Conservation (phyloP, 2,113 vertebrate genomes). For the Clinocottus analis region DNA sequence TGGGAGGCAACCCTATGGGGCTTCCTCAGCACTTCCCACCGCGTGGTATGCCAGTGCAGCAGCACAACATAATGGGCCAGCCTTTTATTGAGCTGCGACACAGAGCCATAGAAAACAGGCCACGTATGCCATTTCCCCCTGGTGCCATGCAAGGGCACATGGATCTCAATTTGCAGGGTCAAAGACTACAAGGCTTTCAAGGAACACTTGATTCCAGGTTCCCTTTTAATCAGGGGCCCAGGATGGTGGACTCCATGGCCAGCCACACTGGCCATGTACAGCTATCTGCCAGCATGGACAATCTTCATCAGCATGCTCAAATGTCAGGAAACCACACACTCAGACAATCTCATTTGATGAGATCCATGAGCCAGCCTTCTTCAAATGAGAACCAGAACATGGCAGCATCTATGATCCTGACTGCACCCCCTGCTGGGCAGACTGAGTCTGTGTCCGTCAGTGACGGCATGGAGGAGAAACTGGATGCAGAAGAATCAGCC, state of each 20-base stretch:
- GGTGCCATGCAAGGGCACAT: constrained; percentile 78
- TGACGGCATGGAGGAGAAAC: constrained; percentile 88
- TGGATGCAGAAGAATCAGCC: constrained; percentile 91
- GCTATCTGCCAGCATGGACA: constrained; percentile 87
- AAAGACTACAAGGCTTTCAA: constrained; percentile 82
- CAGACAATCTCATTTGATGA: constrained; percentile 81
- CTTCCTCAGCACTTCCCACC: constrained; percentile 89
- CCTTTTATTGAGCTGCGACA: constrained; percentile 95
- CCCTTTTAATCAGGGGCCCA: constrained; percentile 79
- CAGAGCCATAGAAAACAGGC: constrained; percentile 88
- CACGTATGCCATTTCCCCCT: constrained; percentile 84
- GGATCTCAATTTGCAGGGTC: constrained; percentile 83
- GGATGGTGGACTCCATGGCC: constrained; percentile 84
- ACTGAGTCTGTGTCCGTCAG: constrained; percentile 68
- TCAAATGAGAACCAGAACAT: constrained; percentile 84
- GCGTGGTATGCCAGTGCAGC: constrained; percentile 88
- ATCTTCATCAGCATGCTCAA: constrained; percentile 82
- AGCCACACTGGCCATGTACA: constrained; percentile 80
- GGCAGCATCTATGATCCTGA: constrained; percentile 76
- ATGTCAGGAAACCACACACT: constrained; percentile 79
- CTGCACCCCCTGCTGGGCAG: constrained; percentile 77
- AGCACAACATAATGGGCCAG: constrained; percentile 95
- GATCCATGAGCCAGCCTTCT: constrained; percentile 87
- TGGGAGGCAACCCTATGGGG: constrained; percentile 80
- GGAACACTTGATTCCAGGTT: constrained; percentile 84